Base-by-base conservation (phyloP, 2,113 vertebrate species). In the Phyllopteryx taeniolatus region DNA sequence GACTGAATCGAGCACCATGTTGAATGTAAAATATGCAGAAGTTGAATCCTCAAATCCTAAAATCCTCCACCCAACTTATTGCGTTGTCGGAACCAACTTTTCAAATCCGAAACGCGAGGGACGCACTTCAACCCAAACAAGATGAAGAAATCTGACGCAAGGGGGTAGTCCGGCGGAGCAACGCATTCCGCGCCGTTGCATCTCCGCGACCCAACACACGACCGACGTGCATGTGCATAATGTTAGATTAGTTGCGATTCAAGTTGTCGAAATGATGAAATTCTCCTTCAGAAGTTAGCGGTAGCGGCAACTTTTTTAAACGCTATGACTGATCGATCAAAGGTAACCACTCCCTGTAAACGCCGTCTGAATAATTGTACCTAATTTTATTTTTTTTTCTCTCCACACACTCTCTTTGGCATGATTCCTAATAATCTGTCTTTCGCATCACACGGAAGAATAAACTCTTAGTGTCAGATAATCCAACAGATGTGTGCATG, bases 401-500 rank as follows among this genome's bases (percentile, higher is more conserved):
- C 7, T 22, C 1, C 5, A 31, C 64, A 66, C 43, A 47, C 14
- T 71, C 74, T 56, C n/a, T 14, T 83, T 79, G 78, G 70, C 79
- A 70, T 33, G 70, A 53, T n/a, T 57, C 67, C 51, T 64, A 77
- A 84, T 76, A 81, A 85, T 80, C 79, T 79, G 73, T 82, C 68
- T 68, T 12, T 4, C 15, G 61, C 63, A 72, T 68, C 33, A 72
- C 69, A 27, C 72, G 67, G 71, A 70, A 79, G 74, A 78, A 83
- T 77, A 73, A 72, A 81, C 76, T 78, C 74, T 12, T 20, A 20
- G 31, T 46, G 76, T 68, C 31, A 62, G 78, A 75, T 87, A 86
- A 87, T 84, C 83, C 81, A 85, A 81, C 84, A 89, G 85, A 88
- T 85, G 84, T 81, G 84, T 73, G 76, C 51, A 66, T n/a, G 3